phyloP scores from a whole-genome alignment of 2,797 vertebrate genomes.

The Typhlichthys eigenmanni region DNA sequence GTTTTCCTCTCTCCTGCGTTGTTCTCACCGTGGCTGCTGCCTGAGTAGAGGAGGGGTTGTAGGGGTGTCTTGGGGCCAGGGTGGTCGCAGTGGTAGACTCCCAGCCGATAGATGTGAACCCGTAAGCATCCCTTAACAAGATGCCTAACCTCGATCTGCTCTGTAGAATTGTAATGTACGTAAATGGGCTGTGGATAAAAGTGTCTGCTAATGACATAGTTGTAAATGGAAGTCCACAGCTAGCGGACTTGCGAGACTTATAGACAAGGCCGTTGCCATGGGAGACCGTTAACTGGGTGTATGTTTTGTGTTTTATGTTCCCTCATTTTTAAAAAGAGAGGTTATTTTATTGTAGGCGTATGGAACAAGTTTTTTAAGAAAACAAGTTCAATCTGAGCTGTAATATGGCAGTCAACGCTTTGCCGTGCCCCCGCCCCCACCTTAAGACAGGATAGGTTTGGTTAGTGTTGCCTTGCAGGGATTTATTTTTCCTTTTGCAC shows the following conservation, averaged over 20 bases:
- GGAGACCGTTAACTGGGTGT: slow-evolving; percentile 59
- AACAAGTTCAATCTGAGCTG: slow-evolving; percentile 52
- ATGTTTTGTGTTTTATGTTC: slow-evolving; percentile 72
- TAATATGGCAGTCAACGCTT: slow-evolving; percentile 39
- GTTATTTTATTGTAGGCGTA: slow-evolving; percentile 74
- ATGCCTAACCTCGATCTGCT: no score
- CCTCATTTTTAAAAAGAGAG: slow-evolving; percentile 34
- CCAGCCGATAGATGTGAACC: no score
- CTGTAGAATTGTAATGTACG: no score
- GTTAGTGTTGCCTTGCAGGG: slow-evolving; percentile 44
- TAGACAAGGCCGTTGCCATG: slow-evolving; percentile 12
- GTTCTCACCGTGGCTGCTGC: slow-evolving; percentile 45
- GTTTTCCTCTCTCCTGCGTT: slow-evolving; percentile 57
- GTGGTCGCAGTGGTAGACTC: no score
- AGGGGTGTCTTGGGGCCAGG: neutral
- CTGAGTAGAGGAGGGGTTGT: slow-evolving; percentile 41
- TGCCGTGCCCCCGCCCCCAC: slow-evolving; percentile 25
- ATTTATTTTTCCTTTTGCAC: slow-evolving; percentile 23
- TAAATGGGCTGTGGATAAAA: no score
- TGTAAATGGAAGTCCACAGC: slow-evolving; percentile 9
- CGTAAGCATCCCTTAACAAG: no score
- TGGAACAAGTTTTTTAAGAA: slow-evolving; percentile 69
- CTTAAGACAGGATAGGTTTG: slow-evolving; percentile 48
- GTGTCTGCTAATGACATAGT: no score
- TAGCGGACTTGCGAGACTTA: slow-evolving; percentile 26